A percentile compares a stretch with the other conserved stretches of the same genome.
phyloP scores from a whole-genome alignment of 2,113 vertebrate species.

The Etheostoma cragini region DNA sequence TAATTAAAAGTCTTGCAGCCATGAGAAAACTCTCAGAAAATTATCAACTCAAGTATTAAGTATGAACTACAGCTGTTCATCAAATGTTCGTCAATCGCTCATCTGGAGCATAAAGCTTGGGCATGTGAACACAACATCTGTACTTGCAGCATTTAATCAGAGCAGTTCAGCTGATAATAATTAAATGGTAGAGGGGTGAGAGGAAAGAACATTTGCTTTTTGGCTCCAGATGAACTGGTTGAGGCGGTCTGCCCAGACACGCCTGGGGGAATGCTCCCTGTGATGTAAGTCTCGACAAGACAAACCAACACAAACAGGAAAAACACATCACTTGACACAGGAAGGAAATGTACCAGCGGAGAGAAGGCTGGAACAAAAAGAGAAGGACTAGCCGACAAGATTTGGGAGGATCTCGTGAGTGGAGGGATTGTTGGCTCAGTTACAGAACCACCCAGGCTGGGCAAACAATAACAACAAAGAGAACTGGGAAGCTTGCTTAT shows the following conservation, averaged over 20 bases:
- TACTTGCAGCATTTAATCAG: neutral
- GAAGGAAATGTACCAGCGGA: slow-evolving; percentile 25
- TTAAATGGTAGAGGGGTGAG: neutral
- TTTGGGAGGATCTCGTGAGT: slow-evolving; percentile 8
- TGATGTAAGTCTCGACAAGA: slow-evolving; percentile 63
- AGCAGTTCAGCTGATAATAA: neutral
- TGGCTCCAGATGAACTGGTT: slow-evolving; percentile 50
- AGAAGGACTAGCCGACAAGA: neutral
- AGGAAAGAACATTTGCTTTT: neutral
- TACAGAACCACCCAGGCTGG: slow-evolving; percentile 12
- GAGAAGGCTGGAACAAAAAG: neutral
- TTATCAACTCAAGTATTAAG: neutral
- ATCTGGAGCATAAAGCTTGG: neutral
- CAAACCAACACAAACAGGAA: neutral
- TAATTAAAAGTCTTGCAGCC: slow-evolving; percentile 25
- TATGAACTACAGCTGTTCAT: slow-evolving; percentile 11
- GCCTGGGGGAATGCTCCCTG: slow-evolving; percentile 44
- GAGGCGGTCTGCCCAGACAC: slow-evolving; percentile 49
- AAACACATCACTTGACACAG: slow-evolving; percentile 21
- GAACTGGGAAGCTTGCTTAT: neutral
- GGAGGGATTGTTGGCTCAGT: slow-evolving; percentile 6
- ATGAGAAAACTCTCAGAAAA: slow-evolving; percentile 21
- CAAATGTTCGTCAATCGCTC: neutral
- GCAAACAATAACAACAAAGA: neutral
- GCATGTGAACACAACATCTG: slow-evolving; percentile 7